phyloP scores from a whole-genome alignment of 2,797 vertebrate species.

The Arrhamphus sclerolepis region DNA sequence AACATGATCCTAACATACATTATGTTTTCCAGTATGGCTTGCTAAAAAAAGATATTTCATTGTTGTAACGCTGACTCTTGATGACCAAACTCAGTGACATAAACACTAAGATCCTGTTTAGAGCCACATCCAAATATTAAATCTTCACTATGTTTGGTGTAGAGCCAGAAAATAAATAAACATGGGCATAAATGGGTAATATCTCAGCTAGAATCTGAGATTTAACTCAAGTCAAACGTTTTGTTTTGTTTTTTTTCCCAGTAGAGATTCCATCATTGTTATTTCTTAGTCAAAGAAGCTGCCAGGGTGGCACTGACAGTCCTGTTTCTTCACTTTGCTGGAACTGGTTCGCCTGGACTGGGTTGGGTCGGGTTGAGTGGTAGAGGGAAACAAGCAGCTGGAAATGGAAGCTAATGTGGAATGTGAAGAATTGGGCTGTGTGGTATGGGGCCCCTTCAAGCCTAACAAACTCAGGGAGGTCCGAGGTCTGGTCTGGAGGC shows the following conservation, averaged over 20 bases:
- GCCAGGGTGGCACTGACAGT: constrained; percentile 11
- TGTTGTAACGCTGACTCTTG: background rate
- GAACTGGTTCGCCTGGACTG: constrained; percentile 45
- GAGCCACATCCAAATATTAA: background rate
- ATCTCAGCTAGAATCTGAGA: too few relatives aligned
- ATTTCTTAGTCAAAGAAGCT: constrained; percentile 15
- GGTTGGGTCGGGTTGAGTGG: constrained; percentile 61
- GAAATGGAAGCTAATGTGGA: constrained; percentile 85
- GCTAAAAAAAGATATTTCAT: background rate
- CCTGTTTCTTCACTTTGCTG: constrained; percentile 28
- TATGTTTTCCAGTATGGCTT: background rate
- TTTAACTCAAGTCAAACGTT: background rate
- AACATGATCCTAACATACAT: background rate
- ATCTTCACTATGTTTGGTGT: background rate
- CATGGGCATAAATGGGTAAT: too few relatives aligned
- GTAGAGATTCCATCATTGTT: background rate
- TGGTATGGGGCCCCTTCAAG: constrained; percentile 85
- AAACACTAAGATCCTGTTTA: too few relatives aligned
- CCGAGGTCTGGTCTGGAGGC: constrained; percentile 84
- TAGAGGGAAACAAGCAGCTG: constrained; percentile 80
- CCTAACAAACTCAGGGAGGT: constrained; percentile 91
- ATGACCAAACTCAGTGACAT: too few relatives aligned
- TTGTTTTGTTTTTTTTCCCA: background rate
- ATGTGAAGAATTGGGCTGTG: constrained; percentile 86
- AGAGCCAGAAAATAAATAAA: too few relatives aligned